These are phyloP conservation scores for Leptinotarsa haldemani DNA, from an alignment of 2,888 invertebrate species.

Conservation along the genomic window DNA sequence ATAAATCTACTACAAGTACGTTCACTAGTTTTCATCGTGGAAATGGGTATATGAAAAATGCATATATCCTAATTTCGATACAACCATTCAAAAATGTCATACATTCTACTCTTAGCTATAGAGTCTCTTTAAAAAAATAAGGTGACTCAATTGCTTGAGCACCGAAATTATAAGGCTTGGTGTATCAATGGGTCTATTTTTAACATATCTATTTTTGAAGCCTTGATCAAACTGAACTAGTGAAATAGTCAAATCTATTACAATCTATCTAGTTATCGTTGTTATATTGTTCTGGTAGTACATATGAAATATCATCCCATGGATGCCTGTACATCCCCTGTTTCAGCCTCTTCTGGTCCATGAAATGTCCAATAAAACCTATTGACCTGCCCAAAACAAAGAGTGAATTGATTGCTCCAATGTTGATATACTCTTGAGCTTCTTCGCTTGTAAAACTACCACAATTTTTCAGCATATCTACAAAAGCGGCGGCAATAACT, in stretches of 20 bases:
- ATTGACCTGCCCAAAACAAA: slow-evolving; percentile 98
- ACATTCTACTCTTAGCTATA: neutral
- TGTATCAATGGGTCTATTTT: neutral
- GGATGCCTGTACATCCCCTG: slow-evolving; percentile 99
- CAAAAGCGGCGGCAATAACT: slow-evolving; percentile 96
- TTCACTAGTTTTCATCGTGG: slow-evolving; percentile 11
- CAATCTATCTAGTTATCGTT: slow-evolving; percentile 50
- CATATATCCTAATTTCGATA: slow-evolving; percentile 11
- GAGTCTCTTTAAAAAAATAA: slow-evolving; percentile 5
- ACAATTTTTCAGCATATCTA: slow-evolving; percentile 93
- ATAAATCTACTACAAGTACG: slow-evolving; percentile 28
- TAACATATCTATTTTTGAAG: neutral
- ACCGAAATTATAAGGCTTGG: neutral
- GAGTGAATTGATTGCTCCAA: slow-evolving; percentile 97
- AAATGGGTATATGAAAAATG: slow-evolving; percentile 18
- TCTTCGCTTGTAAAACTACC: slow-evolving; percentile 97
- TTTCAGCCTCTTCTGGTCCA: slow-evolving; percentile 98
- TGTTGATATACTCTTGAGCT: slow-evolving; percentile 96
- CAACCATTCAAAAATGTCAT: neutral
- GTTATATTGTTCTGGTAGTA: slow-evolving; percentile 80
- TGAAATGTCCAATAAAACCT: slow-evolving; percentile 98
- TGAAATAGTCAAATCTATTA: slow-evolving; percentile 11
- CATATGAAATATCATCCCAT: slow-evolving; percentile 98
- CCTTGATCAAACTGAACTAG: slow-evolving; percentile 6
- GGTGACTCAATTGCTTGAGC: neutral